phyloP scores from a whole-genome alignment of 2,888 invertebrate species.

The Drosophila meridiana region DNA sequence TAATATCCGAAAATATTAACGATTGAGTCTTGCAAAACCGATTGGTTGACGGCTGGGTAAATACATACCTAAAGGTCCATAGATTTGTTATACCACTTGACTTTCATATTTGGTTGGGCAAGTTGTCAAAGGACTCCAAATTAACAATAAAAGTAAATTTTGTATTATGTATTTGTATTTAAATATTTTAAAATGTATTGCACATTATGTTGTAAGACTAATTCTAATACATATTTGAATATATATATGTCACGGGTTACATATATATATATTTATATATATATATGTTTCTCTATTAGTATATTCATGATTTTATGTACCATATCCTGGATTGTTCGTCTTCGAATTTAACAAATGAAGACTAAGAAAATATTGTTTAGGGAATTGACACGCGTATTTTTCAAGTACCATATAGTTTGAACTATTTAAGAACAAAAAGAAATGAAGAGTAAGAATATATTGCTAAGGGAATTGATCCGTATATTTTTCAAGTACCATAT shows the following conservation, averaged over 20 bases:
- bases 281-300: too few relatives aligned
- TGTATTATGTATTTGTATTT: background rate
- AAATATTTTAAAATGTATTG: constrained; percentile 35
- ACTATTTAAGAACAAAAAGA: background rate
- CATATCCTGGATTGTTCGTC: background rate
- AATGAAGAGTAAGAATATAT: background rate
- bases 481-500: background rate
- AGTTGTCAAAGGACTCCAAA: background rate
- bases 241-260: too few relatives aligned
- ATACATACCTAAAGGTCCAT: background rate
- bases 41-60: background rate
- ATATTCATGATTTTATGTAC: background rate
- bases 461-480: background rate
- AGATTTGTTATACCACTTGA: background rate
- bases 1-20: too few relatives aligned
- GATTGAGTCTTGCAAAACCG: too few relatives aligned
- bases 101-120: background rate
- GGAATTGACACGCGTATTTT: background rate
- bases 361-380: background rate
- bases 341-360: background rate
- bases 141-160: background rate
- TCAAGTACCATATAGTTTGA: background rate
- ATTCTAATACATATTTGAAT: constrained; percentile 12
- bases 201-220: constrained; percentile 36
- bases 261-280: background rate